phyloP scores from a whole-genome alignment of 92 coral and sea anemone genomes.

The Virgularia gustaviana region DNA sequence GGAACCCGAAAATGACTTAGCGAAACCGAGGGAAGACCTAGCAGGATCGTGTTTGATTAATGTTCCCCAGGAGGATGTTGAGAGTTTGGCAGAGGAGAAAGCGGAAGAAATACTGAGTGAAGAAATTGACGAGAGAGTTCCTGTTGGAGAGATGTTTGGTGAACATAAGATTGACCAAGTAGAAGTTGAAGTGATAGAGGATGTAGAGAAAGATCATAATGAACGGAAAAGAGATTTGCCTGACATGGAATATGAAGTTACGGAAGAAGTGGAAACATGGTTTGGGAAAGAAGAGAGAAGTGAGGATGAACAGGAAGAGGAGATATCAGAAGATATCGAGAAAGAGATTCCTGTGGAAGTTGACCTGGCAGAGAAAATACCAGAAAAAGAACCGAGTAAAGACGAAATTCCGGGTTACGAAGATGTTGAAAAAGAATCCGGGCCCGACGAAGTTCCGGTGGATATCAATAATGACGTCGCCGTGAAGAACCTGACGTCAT shows the following conservation, averaged over 20 bases:
- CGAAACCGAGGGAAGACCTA: neutral
- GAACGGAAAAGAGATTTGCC: neutral
- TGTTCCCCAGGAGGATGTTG: no score
- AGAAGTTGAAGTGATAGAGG: no score
- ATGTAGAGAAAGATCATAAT: neutral
- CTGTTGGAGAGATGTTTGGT: neutral
- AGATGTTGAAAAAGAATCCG: neutral
- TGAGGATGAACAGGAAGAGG: neutral
- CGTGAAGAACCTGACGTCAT: neutral
- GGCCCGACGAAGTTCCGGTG: neutral
- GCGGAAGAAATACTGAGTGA: neutral
- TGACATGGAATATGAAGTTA: neutral
- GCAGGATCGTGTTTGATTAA: no score
- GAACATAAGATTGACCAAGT: neutral
- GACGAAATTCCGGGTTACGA: neutral
- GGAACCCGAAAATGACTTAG: neutral
- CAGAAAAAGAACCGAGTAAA: neutral
- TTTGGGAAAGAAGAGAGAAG: neutral
- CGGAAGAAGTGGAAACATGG: neutral
- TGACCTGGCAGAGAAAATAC: neutral
- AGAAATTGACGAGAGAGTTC: neutral
- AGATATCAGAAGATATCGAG: slow-evolving; percentile 5
- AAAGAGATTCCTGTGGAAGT: neutral
- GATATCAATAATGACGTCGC: neutral
- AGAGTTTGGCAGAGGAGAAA: neutral